Conservation (phyloP, 2,888 invertebrate species). For the Saturnia pavonia region DNA sequence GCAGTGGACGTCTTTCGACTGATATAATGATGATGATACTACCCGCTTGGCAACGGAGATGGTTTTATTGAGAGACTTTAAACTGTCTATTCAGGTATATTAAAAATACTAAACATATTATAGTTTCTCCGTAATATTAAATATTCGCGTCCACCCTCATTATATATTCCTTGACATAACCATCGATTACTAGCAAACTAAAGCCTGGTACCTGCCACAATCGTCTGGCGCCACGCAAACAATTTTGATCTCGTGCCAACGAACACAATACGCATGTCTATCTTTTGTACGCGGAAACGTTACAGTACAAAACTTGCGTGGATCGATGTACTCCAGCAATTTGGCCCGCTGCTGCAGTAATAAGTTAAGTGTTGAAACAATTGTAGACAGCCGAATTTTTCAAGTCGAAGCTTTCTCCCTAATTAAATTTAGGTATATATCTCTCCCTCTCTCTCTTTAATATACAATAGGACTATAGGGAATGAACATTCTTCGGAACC, state of each 20-base stretch:
- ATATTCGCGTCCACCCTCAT: neutral
- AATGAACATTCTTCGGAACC: too few relatives aligned
- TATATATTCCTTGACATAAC: neutral
- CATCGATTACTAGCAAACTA: conserved; percentile 13
- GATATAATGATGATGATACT: too few relatives aligned
- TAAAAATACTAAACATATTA: too few relatives aligned
- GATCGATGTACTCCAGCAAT: conserved; percentile 20
- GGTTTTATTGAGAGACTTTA: too few relatives aligned
- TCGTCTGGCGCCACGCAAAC: conserved; percentile 41
- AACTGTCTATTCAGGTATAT: too few relatives aligned
- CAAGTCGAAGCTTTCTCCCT: neutral
- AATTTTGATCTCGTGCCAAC: conserved; percentile 49
- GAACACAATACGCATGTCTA: conserved; percentile 35
- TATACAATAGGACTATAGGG: too few relatives aligned
- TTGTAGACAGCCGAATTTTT: neutral
- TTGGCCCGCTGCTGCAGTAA: conserved; percentile 7
- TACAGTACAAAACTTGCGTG: conserved; percentile 18
- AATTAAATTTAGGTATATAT: neutral
- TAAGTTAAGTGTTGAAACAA: neutral
- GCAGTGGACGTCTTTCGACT: too few relatives aligned
- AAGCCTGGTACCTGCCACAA: conserved; percentile 33
- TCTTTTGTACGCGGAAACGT: conserved; percentile 21
- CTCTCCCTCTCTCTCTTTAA: neutral
- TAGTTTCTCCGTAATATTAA: neutral
- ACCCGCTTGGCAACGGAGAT: too few relatives aligned